Conservation (phyloP, 2,113 vertebrate species). For the Charadrius vociferus region DNA sequence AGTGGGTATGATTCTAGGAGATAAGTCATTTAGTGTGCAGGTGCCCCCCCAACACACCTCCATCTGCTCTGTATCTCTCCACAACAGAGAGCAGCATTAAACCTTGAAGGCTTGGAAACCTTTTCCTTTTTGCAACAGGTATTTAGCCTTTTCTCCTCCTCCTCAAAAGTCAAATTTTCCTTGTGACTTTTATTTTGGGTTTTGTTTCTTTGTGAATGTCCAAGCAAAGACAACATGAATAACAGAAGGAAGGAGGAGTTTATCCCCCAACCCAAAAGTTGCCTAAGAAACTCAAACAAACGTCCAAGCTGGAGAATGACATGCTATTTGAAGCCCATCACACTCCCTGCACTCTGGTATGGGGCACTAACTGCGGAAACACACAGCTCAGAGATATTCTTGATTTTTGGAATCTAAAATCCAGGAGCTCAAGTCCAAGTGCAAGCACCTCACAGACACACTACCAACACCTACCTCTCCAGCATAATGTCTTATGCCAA, state of each 20-base stretch:
- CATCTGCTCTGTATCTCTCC: neutral
- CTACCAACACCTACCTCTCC: slow-evolving; percentile 82
- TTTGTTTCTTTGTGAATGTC: neutral
- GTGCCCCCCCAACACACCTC: neutral
- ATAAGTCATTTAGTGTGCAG: neutral
- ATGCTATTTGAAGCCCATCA: neutral
- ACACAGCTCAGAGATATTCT: neutral
- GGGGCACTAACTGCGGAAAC: neutral
- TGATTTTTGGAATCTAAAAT: neutral
- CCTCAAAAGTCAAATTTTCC: neutral
- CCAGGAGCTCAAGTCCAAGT: neutral
- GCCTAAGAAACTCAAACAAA: neutral
- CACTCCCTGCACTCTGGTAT: rapidly evolving
- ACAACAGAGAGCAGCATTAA: neutral
- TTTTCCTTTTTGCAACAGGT: neutral
- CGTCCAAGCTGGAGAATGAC: neutral
- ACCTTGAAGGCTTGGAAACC: neutral
- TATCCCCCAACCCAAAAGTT: neutral
- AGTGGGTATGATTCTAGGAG: neutral
- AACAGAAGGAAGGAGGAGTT: neutral
- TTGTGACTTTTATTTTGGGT: neutral
- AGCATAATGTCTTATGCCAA: slow-evolving; percentile 92
- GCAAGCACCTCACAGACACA: neutral
- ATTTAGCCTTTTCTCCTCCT: neutral
- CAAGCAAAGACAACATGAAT: neutral